Base-by-base conservation (phyloP, 2,888 invertebrate species). In the Rotaria magnacalcarata region DNA sequence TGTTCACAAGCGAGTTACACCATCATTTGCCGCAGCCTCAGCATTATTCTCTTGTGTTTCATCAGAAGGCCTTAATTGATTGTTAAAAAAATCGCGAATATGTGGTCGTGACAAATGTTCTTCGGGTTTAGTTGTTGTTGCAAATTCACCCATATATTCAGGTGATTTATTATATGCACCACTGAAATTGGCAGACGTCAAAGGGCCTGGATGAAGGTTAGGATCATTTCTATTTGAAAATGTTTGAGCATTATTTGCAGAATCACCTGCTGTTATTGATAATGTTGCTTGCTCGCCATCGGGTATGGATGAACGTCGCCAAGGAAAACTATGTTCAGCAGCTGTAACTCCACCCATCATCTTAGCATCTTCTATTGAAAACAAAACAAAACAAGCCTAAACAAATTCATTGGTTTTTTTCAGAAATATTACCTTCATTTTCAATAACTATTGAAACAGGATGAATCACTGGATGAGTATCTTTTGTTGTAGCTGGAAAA, bases 111-210 rank as follows among this genome's bases (percentile, higher is more conserved):
- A 14, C 24, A 47, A n/a, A 47, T 47, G 80, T 8, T 80, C 80
- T 43, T 80, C 80, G 0, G 80, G 80, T 80, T 80, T 80, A 47
- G 80, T 80, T 47, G 80, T 80, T n/a, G 80, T 80, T 43, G 80
- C 80, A 80, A 34, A 80, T 3, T 80, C 47, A n/a, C 67, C 67
- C 34, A 80, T n/a, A 80, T 80, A 80, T 47, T 80, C 80, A 24
- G 47, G 24, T n/a, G 47, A 47, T 47, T 43, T 80, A 10, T 47
- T 10, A 80, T 43, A 80, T 34, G 67, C 34, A 41, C 67, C 67
- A n/a, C 80, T 47, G 7, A 8, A 80, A 47, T 24, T 47, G 21
- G 80, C 43, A 47, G 80, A 43, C 11, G n/a, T 80, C 19, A 80
- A 80, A 47, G 80, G 80, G 14, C n/a, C 67, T 34, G 67, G 6